Percentiles rank a stretch among this genome's conserved stretches.
Conservation (phyloP, 2,113 vertebrate species). For the Sapajus apella region DNA sequence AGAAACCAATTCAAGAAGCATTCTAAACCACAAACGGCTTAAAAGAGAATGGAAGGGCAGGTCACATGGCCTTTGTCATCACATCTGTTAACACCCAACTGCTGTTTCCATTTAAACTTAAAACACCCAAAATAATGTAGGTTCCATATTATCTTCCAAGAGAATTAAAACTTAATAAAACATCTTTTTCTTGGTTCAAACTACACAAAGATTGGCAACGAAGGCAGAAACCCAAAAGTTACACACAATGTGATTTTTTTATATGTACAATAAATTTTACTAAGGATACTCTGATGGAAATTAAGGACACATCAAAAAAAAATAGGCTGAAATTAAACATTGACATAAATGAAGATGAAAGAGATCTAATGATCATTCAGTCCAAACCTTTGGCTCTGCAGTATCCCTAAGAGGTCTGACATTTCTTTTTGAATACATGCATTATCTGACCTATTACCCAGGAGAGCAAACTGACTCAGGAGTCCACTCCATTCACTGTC, state of each 20-base stretch:
- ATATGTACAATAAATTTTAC: neutral
- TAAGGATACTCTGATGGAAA: neutral
- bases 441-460: too few species aligned
- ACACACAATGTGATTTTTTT: neutral
- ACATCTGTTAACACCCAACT: neutral
- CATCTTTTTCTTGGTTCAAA: neutral
- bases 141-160: neutral
- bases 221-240: neutral
- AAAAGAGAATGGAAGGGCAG: neutral
- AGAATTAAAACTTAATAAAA: conserved; percentile 15
- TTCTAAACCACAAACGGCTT: neutral
- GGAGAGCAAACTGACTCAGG: neutral
- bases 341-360: neutral
- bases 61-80: neutral
- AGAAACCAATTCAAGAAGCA: neutral
- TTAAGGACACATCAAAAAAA: neutral
- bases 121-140: neutral
- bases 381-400: neutral
- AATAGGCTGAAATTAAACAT: neutral
- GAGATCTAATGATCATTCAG: neutral
- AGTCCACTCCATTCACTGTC: neutral
- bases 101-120: neutral
- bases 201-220: neutral
- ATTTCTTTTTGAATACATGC: neutral
- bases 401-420: neutral